phyloP scores from a whole-genome alignment of 1,140 invertebrate genomes.

The Trichoplusia ni region DNA sequence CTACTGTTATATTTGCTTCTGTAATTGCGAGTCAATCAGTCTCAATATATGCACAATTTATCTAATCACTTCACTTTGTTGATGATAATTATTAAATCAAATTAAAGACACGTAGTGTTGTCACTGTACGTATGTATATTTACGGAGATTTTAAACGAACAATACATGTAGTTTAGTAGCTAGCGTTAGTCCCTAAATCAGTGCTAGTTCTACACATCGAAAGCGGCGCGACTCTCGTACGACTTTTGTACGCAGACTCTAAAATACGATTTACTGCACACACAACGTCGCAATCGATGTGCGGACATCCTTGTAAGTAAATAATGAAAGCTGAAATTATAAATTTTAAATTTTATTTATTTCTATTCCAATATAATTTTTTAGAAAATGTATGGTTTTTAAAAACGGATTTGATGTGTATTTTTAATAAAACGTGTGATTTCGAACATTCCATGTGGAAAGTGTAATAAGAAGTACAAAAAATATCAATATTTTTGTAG shows the following conservation, averaged over 20 bases:
- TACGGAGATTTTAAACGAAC: slow-evolving; percentile 61
- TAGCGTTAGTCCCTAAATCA: slow-evolving; percentile 20
- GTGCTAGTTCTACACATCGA: slow-evolving; percentile 4
- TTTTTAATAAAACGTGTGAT: slow-evolving; percentile 70
- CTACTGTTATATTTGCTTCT: slow-evolving; percentile 17
- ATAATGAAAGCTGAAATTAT: slow-evolving; percentile 19
- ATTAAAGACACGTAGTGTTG: slow-evolving; percentile 29
- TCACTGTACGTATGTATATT: slow-evolving; percentile 56
- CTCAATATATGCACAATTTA: slow-evolving; percentile 36
- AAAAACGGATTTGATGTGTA: slow-evolving; percentile 61
- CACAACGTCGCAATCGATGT: background rate
- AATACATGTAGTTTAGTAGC: slow-evolving; percentile 49
- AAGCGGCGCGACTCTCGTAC: background rate
- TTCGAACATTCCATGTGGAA: slow-evolving; percentile 77
- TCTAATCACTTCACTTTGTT: slow-evolving; percentile 26
- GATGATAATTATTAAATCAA: slow-evolving; percentile 9
- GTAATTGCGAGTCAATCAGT: slow-evolving; percentile 20
- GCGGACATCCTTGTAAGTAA: background rate
- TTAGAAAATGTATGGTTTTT: slow-evolving; percentile 58
- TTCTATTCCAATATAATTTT: slow-evolving; percentile 61
- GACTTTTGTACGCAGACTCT: background rate
- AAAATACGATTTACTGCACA: background rate
- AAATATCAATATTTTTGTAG: slow-evolving; percentile 79
- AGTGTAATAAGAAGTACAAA: slow-evolving; percentile 78
- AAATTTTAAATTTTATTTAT: slow-evolving; percentile 65